Evolutionary conservation across 1,140 invertebrate genomes (phyloP), one percentile per base, ranked within the genome.

Genomic region (Eufriesea mexicana): DNA sequence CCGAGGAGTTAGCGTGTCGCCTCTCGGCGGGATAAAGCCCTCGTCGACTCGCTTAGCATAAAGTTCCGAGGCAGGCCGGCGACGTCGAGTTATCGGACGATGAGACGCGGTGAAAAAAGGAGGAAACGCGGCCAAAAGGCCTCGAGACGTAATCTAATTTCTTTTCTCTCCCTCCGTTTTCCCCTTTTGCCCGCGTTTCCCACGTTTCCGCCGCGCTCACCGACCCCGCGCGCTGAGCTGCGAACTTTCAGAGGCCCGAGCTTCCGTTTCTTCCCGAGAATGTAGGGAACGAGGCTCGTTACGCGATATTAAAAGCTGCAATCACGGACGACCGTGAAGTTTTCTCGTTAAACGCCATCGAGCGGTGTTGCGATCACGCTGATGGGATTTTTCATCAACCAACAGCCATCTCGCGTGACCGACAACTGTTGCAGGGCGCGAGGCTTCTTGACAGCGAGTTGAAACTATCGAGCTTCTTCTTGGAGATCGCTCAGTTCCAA

Each of bases 11-110:
- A 79, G 64, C 85, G 71, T 54, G 70, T 51, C 71, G 67, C 67
- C 73, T 67, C 73, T 9, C 9, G 55, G 71, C 79, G 86, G 23
- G 73, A 83, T 49, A 74, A 79, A 78, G 42, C 70, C 47, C 78
- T 70, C 25, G 73, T 62, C 72, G 67, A 25, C 70, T 49, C 49
- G 68, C 51, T 87, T 83, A 74, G 70, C 62, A 64, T 64, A 75
- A 75, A 83, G 73, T 70, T 72, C 28, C 55, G 51, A 5, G 66
- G 16, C 54, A 18, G 51, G 51, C 16, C 42, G 23, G 45, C 54
- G 55, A 35, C 23, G 18, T 45, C 45, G 64, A 51, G 35, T 75
- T 75, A 66, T 75, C 49, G 14, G 59, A 66, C 18, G 71, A 74
- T 23, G 59, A 55, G 49, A 25, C 28, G 35, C 54, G 7, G 25